A percentile compares a stretch with the other conserved stretches of the same genome.
Conservation (phyloP, 2,113 vertebrate genomes). For the Xenopus tropicalis region DNA sequence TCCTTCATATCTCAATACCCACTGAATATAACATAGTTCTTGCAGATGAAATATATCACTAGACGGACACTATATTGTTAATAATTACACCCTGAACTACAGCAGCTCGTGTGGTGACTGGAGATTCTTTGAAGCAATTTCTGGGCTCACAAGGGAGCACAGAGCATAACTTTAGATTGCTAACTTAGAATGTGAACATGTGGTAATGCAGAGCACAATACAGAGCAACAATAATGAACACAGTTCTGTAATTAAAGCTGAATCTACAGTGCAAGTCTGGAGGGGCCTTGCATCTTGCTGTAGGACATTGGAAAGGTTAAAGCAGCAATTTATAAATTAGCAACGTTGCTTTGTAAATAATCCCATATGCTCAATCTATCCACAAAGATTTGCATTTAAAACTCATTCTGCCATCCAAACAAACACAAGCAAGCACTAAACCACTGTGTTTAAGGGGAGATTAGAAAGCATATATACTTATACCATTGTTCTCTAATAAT, state of each 20-base stretch:
- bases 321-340: neutral
- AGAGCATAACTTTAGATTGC: neutral
- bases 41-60: conserved; percentile 30
- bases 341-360: conserved; percentile 9
- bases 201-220: neutral
- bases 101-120: neutral
- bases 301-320: conserved; percentile 27
- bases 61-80: conserved; percentile 12
- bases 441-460: neutral
- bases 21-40: conserved; percentile 18
- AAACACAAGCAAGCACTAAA: neutral
- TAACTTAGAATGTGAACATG: conserved; percentile 2
- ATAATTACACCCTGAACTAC: conserved; percentile 31
- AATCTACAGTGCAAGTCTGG: neutral
- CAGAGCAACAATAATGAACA: conserved; percentile 12
- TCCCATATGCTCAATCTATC: conserved; percentile 12
- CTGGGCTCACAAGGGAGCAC: conserved; percentile 7
- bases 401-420: neutral
- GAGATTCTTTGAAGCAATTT: conserved; percentile 10
- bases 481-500: too few relatives aligned
- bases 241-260: conserved; percentile 9
- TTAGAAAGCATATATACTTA: too few relatives aligned
- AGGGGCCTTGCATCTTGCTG: neutral
- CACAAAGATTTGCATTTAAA: conserved; percentile 4
- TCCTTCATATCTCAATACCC: conserved; percentile 46